Evolutionary conservation across 1,140 invertebrate genomes (phyloP).

Genomic region (Drosophila trapezifrons): DNA sequence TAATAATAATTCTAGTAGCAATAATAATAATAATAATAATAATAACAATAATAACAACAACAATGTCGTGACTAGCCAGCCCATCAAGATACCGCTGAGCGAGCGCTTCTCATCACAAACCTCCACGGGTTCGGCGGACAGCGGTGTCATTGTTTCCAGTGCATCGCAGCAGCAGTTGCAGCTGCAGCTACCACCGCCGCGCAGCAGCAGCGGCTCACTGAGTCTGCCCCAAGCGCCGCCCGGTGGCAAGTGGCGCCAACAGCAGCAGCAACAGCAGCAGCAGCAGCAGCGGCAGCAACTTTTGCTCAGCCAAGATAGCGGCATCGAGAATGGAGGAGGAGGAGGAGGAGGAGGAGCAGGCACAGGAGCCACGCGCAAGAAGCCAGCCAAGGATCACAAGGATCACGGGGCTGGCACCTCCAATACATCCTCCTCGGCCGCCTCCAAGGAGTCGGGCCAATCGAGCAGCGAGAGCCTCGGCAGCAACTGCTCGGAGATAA

Average conservation of each 20-base stretch:
- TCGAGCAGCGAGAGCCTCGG: slow-evolving; percentile 74
- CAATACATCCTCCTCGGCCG: slow-evolving; percentile 9
- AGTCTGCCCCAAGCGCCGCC: slow-evolving; percentile 66
- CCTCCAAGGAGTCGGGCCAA: slow-evolving; percentile 32
- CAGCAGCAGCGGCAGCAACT: slow-evolving; percentile 52
- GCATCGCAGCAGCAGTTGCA: slow-evolving; percentile 65
- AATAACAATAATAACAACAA: slow-evolving; percentile 15
- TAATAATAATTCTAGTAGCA: slow-evolving; percentile 10
- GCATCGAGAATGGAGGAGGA: slow-evolving; percentile 65
- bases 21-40: slow-evolving; percentile 9
- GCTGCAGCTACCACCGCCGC: slow-evolving; percentile 60
- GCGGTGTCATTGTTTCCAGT: slow-evolving; percentile 65
- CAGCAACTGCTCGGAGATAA: slow-evolving; percentile 42
- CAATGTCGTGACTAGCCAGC: slow-evolving; percentile 50
- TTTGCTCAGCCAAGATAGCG: slow-evolving; percentile 79
- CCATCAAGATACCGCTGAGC: slow-evolving; percentile 75
- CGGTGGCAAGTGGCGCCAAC: slow-evolving; percentile 57
- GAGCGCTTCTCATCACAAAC: slow-evolving; percentile 77
- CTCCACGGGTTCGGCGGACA: slow-evolving; percentile 80
- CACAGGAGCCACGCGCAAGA: neutral
- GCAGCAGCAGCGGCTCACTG: slow-evolving; percentile 74
- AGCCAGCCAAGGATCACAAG: slow-evolving; percentile 8
- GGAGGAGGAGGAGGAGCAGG: neutral
- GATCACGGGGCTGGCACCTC: slow-evolving; percentile 4
- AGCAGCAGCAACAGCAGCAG: slow-evolving; percentile 54